Conservation (phyloP, 2,888 invertebrate genomes). For the Patella ulyssiponensis region DNA sequence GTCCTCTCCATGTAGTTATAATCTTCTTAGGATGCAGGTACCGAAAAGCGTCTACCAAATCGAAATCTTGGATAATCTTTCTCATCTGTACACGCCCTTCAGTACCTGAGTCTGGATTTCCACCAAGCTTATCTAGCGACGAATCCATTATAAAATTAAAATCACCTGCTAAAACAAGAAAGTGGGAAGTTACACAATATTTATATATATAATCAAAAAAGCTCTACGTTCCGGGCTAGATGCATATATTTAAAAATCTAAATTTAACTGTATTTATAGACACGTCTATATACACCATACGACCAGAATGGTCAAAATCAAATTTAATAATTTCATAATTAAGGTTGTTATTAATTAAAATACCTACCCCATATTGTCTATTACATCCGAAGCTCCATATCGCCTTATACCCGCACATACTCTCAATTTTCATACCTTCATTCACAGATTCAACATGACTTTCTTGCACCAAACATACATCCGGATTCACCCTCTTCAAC, state of each 20-base stretch:
- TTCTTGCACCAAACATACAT: slow-evolving; percentile 3
- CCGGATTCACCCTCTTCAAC: background rate
- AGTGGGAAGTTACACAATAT: slow-evolving; percentile 20
- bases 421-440: slow-evolving; percentile 16
- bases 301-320: slow-evolving; percentile 23
- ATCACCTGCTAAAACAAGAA: slow-evolving; percentile 26
- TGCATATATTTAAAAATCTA: slow-evolving; percentile 20
- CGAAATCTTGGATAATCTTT: no score
- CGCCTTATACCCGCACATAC: background rate
- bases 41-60: no score
- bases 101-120: no score
- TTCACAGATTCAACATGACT: slow-evolving; percentile 1
- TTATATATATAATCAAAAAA: slow-evolving; percentile 23
- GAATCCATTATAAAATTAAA: slow-evolving; percentile 25
- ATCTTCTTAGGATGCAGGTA: no score
- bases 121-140: no score
- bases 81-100: no score
- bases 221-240: slow-evolving; percentile 22
- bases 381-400: slow-evolving; percentile 18
- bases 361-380: slow-evolving; percentile 13
- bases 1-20: no score
- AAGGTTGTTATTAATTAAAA: slow-evolving; percentile 15
- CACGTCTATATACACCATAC: slow-evolving; percentile 19
- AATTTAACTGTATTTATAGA: background rate
- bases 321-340: slow-evolving; percentile 12